Base-by-base conservation (phyloP, 2,113 vertebrate species). In the Ahaetulla prasina region DNA sequence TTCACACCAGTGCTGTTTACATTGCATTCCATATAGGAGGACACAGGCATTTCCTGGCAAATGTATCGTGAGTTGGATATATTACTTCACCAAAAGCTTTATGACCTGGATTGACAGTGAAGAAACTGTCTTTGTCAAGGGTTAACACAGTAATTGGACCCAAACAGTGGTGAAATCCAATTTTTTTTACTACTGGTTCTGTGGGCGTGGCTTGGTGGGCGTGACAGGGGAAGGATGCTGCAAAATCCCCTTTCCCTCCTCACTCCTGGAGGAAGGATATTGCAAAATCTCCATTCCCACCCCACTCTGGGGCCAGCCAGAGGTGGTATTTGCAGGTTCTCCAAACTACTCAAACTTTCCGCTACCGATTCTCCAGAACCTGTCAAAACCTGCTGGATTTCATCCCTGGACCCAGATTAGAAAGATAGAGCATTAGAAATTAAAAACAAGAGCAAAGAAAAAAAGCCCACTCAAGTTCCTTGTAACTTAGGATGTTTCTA, bases 381-480 rank as follows among this genome's bases (percentile, higher is more conserved):
- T n/a, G n/a, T n/a, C n/a, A n/a, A n/a, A n/a, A n/a, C n/a, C n/a
- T n/a, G n/a, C n/a, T n/a, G n/a, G n/a, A n/a, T n/a, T n/a, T n/a
- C n/a, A n/a, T n/a, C n/a, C n/a, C n/a, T 23, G 27, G 43, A 50
- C 25, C 52, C 6, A 16, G 4, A n/a, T 57, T 85, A 92, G 88
- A 89, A 30, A 23, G 85, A 55, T 45, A 63, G 60, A 90, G 80
- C 80, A 55, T 85, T 63, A 57, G 74, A 89, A 92, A 89, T 92
- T 89, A 89, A 92, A 92, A 92, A 92, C 39, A 85, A 60, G 14
- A 85, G 54, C 3, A 16, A 27, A 14, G 16, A 27, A 14, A 90
- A 90, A 63, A 55, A 47, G 27, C 45, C 39, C 54, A 39, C 39
- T 39, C 74, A 49, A 25, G 74, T 22, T 43, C 11, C 9, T 86